Evolutionary conservation across 2,113 vertebrate species (phyloP), one percentile per base, ranked within the genome.

Genomic region (Labrus mixtus): DNA sequence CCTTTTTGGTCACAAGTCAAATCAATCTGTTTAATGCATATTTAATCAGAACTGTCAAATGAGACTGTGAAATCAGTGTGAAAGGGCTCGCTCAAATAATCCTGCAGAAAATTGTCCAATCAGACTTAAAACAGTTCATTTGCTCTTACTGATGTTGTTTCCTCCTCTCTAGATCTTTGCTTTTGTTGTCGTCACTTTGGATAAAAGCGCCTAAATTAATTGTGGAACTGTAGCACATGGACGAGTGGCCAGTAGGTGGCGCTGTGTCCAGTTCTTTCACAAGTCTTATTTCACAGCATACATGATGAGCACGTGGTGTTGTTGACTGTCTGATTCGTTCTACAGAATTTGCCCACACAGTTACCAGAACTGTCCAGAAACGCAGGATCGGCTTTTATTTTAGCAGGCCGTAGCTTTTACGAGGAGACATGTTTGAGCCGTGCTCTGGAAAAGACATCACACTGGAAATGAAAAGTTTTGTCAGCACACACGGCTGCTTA

Each of bases 391-490:
- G 82, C 66, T 48, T 60, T 25, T 68, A 23, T 76, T 81, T 81
- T 37, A 51, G 67, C 65, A 33, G 10, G 13, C 1, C 17, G n/a
- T 19, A 59, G 63, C 36, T 43, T 23, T 54, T n/a, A n/a, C 0
- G 6, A 23, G 50, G 46, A 65, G 41, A 68, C 36, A 75, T 29
- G 45, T 62, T 69, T 70, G 64, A 56, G 64, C 33, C 58, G 16
- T 55, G 13, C 48, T 51, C 78, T 87, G 82, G 73, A 71, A 86
- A 90, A 82, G 19, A 61, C 50, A 79, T 88, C 17, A 82, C 0
- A 0, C 48, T 56, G 10, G 39, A 68, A 67, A 67, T 8, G 37
- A 25, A 25, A 25, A 25, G 25, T n/a, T n/a, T 23, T 56, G 69
- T 78, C 67, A 82, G 73, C 71, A 61, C 29, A 59, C 37, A 20